Conservation (phyloP, 1,140 invertebrate genomes). For the Monochamus saltuarius region DNA sequence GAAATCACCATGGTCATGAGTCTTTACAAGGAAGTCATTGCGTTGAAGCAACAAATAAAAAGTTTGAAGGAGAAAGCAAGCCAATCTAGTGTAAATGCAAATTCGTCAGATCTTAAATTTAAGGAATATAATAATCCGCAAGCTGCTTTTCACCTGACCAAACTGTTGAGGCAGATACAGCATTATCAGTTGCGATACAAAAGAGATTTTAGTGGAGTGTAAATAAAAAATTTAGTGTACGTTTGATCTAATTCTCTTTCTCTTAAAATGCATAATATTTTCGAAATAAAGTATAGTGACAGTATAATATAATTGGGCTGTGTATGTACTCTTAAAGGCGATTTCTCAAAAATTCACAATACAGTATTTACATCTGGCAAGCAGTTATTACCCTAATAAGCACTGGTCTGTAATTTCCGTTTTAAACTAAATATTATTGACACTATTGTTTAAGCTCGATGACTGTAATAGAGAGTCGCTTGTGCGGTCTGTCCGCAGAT, state of each 20-base stretch:
- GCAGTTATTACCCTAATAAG: no score
- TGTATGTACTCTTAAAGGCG: no score
- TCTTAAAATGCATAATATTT: neutral
- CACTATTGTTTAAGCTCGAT: conserved; percentile 8
- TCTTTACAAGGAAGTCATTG: conserved; percentile 56
- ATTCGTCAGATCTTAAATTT: conserved; percentile 20
- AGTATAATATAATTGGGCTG: no score
- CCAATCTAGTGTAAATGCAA: conserved; percentile 26
- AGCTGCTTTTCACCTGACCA: conserved; percentile 44
- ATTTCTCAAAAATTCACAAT: no score
- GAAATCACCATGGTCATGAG: conserved; percentile 56
- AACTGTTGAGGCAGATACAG: conserved; percentile 48
- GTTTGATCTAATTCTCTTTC: neutral
- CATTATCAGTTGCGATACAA: conserved; percentile 42
- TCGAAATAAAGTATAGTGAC: no score
- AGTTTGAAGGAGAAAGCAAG: conserved; percentile 46
- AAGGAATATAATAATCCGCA: conserved; percentile 37
- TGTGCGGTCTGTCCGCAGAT: conserved; percentile 11
- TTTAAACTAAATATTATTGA: neutral
- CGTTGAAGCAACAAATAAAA: conserved; percentile 55
- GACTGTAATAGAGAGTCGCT: conserved; percentile 4
- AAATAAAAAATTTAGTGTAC: conserved; percentile 15
- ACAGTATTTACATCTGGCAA: no score
- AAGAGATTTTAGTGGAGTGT: conserved; percentile 29
- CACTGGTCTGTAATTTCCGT: no score